Evolutionary conservation across 2,797 vertebrate species (phyloP).

Genomic region (Crossoptilon crossoptilon): DNA sequence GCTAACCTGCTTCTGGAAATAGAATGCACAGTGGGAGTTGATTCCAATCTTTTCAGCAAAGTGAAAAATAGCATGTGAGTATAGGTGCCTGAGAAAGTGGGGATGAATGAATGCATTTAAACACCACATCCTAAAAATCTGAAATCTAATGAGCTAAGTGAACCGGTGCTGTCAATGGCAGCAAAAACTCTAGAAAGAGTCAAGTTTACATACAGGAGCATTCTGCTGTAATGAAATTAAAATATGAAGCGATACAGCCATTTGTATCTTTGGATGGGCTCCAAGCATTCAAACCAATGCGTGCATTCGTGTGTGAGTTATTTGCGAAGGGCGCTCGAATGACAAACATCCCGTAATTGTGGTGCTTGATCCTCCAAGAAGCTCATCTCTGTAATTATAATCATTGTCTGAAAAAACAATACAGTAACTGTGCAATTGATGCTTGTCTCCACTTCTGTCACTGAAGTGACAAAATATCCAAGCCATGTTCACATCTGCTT

Average conservation of each 20-base stretch:
- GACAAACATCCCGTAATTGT: conserved; percentile 35
- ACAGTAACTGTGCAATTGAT: neutral
- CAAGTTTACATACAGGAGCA: neutral
- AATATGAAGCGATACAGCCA: neutral
- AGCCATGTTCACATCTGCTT: neutral
- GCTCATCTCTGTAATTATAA: conserved; percentile 31
- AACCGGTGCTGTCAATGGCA: neutral
- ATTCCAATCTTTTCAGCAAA: neutral
- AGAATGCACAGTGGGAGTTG: neutral
- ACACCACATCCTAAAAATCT: neutral
- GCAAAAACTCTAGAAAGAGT: neutral
- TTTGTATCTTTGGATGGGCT: neutral
- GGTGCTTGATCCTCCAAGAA: neutral
- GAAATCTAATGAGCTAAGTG: neutral
- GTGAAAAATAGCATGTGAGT: neutral
- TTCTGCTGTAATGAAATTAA: neutral
- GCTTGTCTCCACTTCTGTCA: conserved; percentile 16
- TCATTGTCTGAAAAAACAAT: conserved; percentile 17
- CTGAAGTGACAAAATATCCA: conserved; percentile 38
- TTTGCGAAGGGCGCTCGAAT: neutral
- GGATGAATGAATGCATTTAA: neutral
- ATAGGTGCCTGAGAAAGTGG: neutral
- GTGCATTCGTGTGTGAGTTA: neutral
- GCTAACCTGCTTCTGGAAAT: neutral
- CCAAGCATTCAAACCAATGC: neutral